Conservation (phyloP, 2,113 vertebrate species). For the Chamaea fasciata region DNA sequence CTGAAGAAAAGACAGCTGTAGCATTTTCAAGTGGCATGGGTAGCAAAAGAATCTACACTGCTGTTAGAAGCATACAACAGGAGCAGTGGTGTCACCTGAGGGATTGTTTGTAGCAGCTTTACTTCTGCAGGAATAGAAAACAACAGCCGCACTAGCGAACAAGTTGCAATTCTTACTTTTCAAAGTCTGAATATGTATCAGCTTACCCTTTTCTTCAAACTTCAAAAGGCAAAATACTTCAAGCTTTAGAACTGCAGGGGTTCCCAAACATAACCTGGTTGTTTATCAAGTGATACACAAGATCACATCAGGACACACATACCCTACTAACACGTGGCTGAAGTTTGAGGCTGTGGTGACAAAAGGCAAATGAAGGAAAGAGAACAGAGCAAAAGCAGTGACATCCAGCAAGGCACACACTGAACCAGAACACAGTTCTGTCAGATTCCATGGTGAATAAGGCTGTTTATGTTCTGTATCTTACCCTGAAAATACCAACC, state of each 20-base stretch:
- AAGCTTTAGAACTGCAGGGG: not conserved
- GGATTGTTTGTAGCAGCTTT: not conserved
- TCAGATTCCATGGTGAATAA: not conserved
- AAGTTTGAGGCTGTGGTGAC: not conserved
- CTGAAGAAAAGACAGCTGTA: not conserved
- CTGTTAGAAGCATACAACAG: not conserved
- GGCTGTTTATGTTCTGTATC: not conserved
- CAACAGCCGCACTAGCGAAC: not conserved
- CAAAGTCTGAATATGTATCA: not conserved
- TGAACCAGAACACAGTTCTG: not conserved
- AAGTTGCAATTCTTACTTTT: not conserved
- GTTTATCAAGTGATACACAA: not conserved
- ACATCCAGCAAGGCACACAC: not conserved
- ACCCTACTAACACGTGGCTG: rapidly evolving
- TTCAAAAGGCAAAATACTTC: not conserved
- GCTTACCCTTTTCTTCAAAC: not conserved
- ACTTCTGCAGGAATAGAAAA: not conserved
- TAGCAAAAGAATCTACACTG: not conserved
- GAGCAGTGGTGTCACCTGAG: not conserved
- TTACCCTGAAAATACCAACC: not conserved
- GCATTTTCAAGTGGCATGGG: not conserved
- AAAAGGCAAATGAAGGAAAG: not conserved
- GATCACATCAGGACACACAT: not conserved
- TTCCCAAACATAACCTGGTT: not conserved
- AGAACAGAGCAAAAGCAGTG: not conserved